Evolutionary conservation across 2,113 vertebrate species (phyloP).

Genomic region (Athene noctua): DNA sequence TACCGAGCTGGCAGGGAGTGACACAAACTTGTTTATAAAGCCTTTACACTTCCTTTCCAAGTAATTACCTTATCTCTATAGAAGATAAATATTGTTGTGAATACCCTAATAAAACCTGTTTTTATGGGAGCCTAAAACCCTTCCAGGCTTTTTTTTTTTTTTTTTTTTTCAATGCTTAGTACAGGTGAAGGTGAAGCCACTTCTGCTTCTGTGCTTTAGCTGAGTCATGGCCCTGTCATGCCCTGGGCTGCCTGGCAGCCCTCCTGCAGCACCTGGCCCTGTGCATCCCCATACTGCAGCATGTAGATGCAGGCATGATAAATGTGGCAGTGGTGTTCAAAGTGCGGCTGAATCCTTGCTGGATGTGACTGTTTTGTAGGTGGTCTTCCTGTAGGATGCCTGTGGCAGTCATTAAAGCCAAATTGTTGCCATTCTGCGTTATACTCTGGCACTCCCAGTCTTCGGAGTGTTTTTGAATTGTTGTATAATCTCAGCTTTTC

Average conservation of each 20-base stretch:
- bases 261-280: rapidly evolving
- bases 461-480: neutral
- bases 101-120: neutral
- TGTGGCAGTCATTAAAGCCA: neutral
- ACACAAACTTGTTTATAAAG: neutral
- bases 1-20: neutral
- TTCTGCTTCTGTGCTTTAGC: neutral
- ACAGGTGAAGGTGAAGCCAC: neutral
- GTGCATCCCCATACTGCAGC: rapidly evolving
- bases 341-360: neutral
- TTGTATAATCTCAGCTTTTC: neutral
- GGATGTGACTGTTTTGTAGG: neutral
- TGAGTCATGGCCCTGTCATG: rapidly evolving
- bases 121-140: neutral
- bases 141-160: neutral
- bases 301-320: rapidly evolving
- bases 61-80: neutral
- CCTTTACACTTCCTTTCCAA: neutral
- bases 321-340: rapidly evolving
- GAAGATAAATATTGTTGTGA: neutral
- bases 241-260: neutral
- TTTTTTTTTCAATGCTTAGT: too few relatives aligned
- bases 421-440: neutral
- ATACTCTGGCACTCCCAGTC: neutral
- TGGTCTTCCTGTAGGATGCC: neutral